Evolutionary conservation across 1,140 invertebrate species (phyloP), one percentile per base, ranked within the genome.

Genomic region (Daktulosphaira vitifoliae): DNA sequence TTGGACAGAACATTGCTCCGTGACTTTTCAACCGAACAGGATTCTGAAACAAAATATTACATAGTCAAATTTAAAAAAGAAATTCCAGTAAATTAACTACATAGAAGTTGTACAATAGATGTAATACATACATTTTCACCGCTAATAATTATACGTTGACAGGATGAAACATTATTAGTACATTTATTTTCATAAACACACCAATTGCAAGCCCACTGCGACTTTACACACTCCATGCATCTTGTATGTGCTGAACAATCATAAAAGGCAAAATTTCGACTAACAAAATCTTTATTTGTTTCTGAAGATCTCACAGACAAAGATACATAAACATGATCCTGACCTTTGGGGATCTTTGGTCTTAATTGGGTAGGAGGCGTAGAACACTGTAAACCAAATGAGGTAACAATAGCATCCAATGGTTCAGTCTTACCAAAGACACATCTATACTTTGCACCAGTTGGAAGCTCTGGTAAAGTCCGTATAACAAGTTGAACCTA

Each of bases 181-280:
- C 94, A 98, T 71, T 84, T 86, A 75, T 96, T 96, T 70, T 95
- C 91, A 73, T 92, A 92, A 53, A 96, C 88, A 76, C 95, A 97
- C 95, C 95, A 96, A 72, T 90, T 93, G 72, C 92, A 96, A 2
- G 86, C 84, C 92, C 92, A 96, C 69, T 88, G 84, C 59, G 89
- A 89, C 70, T 83, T 84, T 4, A 94, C 89, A 75, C 92, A 96
- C 37, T 86, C 83, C 46, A 84, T 82, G 74, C 92, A 95, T 69
- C 88, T 90, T 11, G 79, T 84, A 74, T 97, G 93, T 65, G 85
- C 82, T 7, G 85, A 86, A 74, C 95, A 98, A 76, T 97, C 92
- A 75, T 91, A 98, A 74, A 91, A 96, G 13, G 90, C 90, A 76
- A 97, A 96, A 74, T 88, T 88, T 53, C 88, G 80, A 2, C 89